phyloP scores from a whole-genome alignment of 2,888 invertebrate genomes.

The Stenoptilia bipunctidactyla region DNA sequence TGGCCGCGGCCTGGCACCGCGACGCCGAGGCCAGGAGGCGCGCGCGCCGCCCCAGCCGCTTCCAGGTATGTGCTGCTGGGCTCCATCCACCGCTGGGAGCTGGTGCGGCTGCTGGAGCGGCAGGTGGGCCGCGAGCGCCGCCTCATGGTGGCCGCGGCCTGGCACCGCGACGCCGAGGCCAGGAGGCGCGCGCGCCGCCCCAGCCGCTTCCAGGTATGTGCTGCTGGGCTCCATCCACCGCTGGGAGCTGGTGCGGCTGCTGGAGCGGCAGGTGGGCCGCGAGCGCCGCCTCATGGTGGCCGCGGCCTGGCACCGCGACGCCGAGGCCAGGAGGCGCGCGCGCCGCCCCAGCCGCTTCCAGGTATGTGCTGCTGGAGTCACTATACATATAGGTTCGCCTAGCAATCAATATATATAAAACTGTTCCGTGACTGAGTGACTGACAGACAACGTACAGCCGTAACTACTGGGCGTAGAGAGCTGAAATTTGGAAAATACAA shows the following conservation, averaged over 20 bases:
- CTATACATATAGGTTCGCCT: constrained; percentile 80
- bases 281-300: constrained; percentile 84
- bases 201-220: constrained; percentile 69
- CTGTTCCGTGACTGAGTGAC: too few relatives aligned
- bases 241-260: constrained; percentile 87
- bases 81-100: constrained; percentile 90
- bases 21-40: constrained; percentile 73
- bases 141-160: constrained; percentile 81
- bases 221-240: too few relatives aligned
- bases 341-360: constrained; percentile 8
- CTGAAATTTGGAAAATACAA: too few relatives aligned
- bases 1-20: constrained; percentile 84
- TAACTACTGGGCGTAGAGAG: too few relatives aligned
- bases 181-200: constrained; percentile 74
- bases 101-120: constrained; percentile 90
- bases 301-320: constrained; percentile 83
- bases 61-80: constrained; percentile 52
- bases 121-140: constrained; percentile 84
- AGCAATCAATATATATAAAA: too few relatives aligned
- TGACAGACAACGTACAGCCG: too few relatives aligned
- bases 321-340: constrained; percentile 59
- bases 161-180: constrained; percentile 80
- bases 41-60: constrained; percentile 77
- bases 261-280: constrained; percentile 86
- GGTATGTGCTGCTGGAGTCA: constrained; percentile 25